Evolutionary conservation across 2,888 invertebrate genomes (phyloP).

Genomic region (Coelogynopora nodosa): DNA sequence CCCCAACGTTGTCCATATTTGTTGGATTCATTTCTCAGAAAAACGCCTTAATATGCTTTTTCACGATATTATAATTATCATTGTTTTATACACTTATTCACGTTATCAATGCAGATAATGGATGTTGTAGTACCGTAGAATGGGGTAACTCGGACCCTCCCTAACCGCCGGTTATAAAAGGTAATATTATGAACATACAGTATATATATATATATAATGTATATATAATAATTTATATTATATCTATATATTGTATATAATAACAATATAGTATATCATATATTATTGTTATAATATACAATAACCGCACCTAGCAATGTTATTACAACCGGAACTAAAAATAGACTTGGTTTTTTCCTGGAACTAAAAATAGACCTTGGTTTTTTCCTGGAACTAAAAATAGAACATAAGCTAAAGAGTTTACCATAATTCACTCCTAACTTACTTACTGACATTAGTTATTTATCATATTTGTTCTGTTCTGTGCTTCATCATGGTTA

Average conservation of each 20-base stretch:
- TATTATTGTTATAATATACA: too few relatives aligned
- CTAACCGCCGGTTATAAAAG: constrained; percentile 10
- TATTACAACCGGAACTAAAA: constrained; percentile 24
- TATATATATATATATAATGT: constrained; percentile 17
- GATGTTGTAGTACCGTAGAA: too few relatives aligned
- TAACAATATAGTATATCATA: too few relatives aligned
- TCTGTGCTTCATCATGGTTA: constrained; percentile 12
- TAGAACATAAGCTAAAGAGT: constrained; percentile 1
- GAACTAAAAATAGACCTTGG: not conserved
- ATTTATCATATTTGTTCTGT: constrained; percentile 26
- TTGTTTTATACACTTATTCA: too few relatives aligned
- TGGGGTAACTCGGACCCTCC: constrained; percentile 32
- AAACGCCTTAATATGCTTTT: too few relatives aligned
- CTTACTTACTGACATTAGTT: constrained; percentile 7
- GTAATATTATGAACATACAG: constrained; percentile 26
- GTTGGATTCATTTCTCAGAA: too few relatives aligned
- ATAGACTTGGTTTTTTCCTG: constrained; percentile 2
- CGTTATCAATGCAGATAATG: too few relatives aligned
- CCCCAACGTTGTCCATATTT: too few relatives aligned
- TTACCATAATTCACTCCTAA: constrained; percentile 24
- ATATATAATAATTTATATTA: too few relatives aligned
- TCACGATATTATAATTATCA: too few relatives aligned
- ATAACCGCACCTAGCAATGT: constrained; percentile 27
- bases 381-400: not conserved
- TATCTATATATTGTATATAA: too few relatives aligned